Base-by-base conservation (phyloP, 2,888 invertebrate species). In the Lamellibrachia satsuma region DNA sequence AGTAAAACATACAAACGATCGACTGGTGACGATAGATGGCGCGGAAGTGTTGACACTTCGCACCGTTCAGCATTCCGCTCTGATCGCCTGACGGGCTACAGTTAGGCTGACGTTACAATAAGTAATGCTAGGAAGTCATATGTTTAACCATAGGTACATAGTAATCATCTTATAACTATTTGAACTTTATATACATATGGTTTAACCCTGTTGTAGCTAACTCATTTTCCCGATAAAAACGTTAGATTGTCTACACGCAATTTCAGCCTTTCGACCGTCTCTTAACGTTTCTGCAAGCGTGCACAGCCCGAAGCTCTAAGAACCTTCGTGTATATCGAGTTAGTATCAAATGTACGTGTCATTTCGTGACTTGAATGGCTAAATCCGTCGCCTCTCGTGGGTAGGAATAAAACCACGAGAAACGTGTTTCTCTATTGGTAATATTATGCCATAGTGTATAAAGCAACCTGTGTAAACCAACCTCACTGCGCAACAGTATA, bases 1-100 rank as follows among this genome's bases (percentile, higher is more conserved):
- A 75, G 75, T 75, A 75, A 75, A 75, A 75, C 75, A 75, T 75
- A 75, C 75, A 75, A 75, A 75, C 75, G 75, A 75, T 75, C 75
- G 75, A 11, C 6, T n/a, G 22, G 75, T 6, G 75, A 6, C 75
- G 75, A 75, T 3, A 75, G 75, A 75, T 22, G 75, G 75, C 75
- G 75, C 6, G 75, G n/a, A 75, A n/a, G 75, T 75, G 75, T 75
- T n/a, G 75, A 75, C 75, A 75, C 1, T 15, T 75, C 57, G 57
- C 57, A 15, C 57, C 57, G 15, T 57, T 57, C 57, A 8, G 3
- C 15, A 11, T 57, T n/a, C 75, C 75, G 6, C 75, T n/a, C 75
- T 75, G 15, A 3, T 39, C 22, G 15, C 15, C 75, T 60, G 15
- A 15, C 60, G 9, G 4, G 22, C 60, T 9, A 15, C 75, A 75